Evolutionary conservation across 2,797 vertebrate genomes (phyloP).

Genomic region (Lates japonicus): DNA sequence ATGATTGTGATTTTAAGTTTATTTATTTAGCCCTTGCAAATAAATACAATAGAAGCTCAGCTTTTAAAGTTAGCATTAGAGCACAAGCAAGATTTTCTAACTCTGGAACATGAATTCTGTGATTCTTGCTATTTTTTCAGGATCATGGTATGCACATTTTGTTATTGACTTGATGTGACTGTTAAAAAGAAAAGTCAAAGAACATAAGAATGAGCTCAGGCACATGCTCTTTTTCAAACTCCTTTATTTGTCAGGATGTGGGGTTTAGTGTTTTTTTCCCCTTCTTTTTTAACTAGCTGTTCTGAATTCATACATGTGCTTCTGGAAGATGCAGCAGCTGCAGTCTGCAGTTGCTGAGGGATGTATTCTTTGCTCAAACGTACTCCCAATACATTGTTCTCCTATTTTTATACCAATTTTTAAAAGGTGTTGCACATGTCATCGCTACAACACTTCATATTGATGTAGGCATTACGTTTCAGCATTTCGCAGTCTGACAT

Average conservation of each 20-base stretch:
- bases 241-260: constrained; percentile 38
- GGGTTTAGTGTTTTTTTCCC: not conserved
- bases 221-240: not conserved
- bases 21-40: not conserved
- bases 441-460: constrained; percentile 75
- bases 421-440: constrained; percentile 82
- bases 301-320: constrained; percentile 13
- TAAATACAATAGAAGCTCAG: not conserved
- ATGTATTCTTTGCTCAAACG: not conserved
- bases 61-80: not conserved
- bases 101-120: constrained; percentile 3
- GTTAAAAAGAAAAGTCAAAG: not conserved
- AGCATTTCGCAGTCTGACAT: constrained; percentile 76
- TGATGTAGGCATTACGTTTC: constrained; percentile 76
- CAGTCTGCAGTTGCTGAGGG: constrained; percentile 8
- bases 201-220: not conserved
- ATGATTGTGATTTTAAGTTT: not conserved
- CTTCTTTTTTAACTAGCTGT: not conserved
- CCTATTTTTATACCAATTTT: not conserved
- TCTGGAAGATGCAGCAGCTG: constrained; percentile 4
- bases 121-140: not conserved
- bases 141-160: not conserved
- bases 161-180: not conserved
- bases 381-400: not conserved
- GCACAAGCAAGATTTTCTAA: not conserved